These are phyloP conservation scores for Pseudorhiza aurosa DNA, from an alignment of 30 jellyfish, hydroid and myxozoan species.

Conservation along the genomic window DNA sequence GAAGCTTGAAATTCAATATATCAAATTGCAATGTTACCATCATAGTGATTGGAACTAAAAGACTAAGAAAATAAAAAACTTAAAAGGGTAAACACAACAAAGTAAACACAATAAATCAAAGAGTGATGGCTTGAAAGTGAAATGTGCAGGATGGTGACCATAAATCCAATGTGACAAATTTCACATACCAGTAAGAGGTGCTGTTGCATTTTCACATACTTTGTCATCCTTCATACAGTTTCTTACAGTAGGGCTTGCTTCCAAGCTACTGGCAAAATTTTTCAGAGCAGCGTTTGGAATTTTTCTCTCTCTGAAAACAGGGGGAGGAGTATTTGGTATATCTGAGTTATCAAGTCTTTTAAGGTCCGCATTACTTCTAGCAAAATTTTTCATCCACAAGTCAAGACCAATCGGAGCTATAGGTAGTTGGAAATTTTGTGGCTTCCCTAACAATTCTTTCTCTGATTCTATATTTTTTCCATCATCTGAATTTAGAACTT, in stretches of 20 bases:
- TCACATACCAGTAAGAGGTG: too few species aligned
- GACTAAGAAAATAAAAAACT: too few species aligned
- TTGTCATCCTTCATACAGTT: too few species aligned
- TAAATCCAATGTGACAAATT: too few species aligned
- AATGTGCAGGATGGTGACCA: too few species aligned
- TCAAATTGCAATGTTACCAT: too few species aligned
- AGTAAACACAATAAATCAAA: too few species aligned
- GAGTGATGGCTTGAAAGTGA: too few species aligned
- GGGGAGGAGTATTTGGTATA: slow-evolving; percentile 1
- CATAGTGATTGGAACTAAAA: too few species aligned
- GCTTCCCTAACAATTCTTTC: neutral
- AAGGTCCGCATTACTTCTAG: neutral
- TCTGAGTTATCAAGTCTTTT: neutral
- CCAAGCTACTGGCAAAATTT: neutral
- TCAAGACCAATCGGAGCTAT: slow-evolving; percentile 13
- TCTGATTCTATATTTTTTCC: neutral
- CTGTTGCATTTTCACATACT: too few species aligned
- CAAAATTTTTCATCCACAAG: slow-evolving; percentile 20
- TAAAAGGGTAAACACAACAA: too few species aligned
- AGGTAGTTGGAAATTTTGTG: slow-evolving; percentile 1
- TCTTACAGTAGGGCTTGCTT: neutral
- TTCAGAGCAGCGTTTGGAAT: neutral
- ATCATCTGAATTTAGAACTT: neutral
- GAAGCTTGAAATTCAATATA: too few species aligned
- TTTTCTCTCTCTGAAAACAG: neutral